Base-by-base conservation (phyloP, 1,140 invertebrate species). In the Amphibalanus amphitrite region DNA sequence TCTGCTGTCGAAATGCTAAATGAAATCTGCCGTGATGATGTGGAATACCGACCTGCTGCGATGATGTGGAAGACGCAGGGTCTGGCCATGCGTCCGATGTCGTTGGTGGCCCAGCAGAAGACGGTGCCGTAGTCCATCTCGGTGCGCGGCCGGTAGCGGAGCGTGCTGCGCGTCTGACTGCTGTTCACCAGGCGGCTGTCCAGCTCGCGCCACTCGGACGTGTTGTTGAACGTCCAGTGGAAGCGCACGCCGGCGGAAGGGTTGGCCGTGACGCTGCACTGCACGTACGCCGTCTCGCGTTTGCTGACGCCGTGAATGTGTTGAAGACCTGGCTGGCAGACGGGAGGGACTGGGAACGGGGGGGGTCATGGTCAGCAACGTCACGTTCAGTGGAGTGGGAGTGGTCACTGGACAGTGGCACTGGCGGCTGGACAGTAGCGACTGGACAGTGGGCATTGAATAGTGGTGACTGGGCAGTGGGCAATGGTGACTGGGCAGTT, bases 201-300 rank as follows among this genome's bases (percentile, higher is more conserved):
- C 70, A 91, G 82, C 77, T 91, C 89, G 0, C 86, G 86, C 77
- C 89, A 85, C 77, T 92, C 90, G 15, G 89, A 89, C 67, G 89
- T 90, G 78, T 90, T 91, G 81, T 92, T 92, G 82, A 93, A 92
- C 67, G 89, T 91, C 91, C 91, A 92, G 74, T 90, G 89, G 79
- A 91, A 93, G 78, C 84, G 87, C 13, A 89, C 64, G 74, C 88
- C 85, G n/a, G 72, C 74, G 26, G 89, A 84, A 17, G 92, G 92
- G 77, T 93, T 91, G 73, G 91, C 88, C 75, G 92, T 90, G 47
- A 59, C 47, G 47, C 23, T 20, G 23, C 47, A 59, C 47, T 17
- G 23, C 10, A 59, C 23, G 47, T 8, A 8, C 10, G 20, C 47
- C 47, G 1, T 13, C 47, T 59, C 47, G 1, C 47, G 47, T 23